Conservation (phyloP, 2,113 vertebrate genomes). For the Thunnus maccoyii region DNA sequence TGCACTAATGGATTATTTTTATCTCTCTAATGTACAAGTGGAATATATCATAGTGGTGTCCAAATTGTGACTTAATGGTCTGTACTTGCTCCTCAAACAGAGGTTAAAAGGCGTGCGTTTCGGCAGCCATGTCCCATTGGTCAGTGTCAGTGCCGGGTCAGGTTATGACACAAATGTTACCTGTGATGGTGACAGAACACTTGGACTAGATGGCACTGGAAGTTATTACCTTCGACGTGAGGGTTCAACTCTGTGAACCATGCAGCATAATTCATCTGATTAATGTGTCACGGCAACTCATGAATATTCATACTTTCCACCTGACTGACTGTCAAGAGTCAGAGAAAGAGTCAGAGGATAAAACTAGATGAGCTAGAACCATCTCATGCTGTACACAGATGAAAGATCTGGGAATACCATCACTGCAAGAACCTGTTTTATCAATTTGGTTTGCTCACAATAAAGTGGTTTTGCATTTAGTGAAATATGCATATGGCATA, state of each 20-base stretch:
- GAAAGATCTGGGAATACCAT: neutral
- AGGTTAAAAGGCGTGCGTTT: constrained; percentile 29
- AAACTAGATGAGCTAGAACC: constrained; percentile 41
- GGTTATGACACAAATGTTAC: constrained; percentile 53
- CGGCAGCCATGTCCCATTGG: constrained; percentile 37
- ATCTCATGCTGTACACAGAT: constrained; percentile 8
- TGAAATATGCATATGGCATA: neutral
- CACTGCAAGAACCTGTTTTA: neutral
- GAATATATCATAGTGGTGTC: constrained; percentile 4
- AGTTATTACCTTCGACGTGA: constrained; percentile 72
- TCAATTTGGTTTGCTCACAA: neutral
- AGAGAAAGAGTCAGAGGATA: constrained; percentile 46
- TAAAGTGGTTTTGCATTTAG: neutral
- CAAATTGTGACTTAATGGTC: constrained; percentile 11
- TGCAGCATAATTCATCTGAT: constrained; percentile 72
- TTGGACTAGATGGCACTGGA: constrained; percentile 48
- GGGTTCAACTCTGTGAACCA: constrained; percentile 68
- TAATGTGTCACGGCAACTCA: constrained; percentile 70
- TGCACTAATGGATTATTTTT: neutral
- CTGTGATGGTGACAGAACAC: constrained; percentile 53
- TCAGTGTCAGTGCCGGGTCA: constrained; percentile 47
- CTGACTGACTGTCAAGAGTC: constrained; percentile 59
- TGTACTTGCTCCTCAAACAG: constrained; percentile 13
- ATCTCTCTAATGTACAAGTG: neutral
- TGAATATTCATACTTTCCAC: constrained; percentile 76